phyloP scores from a whole-genome alignment of 2,797 vertebrate species.

The Chlorospingus semifuscus region DNA sequence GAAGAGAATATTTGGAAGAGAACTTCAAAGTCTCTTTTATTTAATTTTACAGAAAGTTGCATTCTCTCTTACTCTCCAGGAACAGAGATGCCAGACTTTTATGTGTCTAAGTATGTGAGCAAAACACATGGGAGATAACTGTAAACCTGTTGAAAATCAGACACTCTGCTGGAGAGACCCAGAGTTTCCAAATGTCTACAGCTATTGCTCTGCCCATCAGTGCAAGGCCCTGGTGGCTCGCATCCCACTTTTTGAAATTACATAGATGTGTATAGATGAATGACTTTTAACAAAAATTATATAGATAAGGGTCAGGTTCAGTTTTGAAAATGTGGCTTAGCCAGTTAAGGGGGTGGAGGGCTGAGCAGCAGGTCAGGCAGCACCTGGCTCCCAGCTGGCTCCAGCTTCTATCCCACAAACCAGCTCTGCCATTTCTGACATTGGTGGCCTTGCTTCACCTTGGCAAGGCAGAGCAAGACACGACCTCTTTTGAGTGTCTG shows the following conservation, averaged over 20 bases:
- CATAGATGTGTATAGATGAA: fast-evolving
- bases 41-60: background rate
- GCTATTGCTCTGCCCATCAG: background rate
- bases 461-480: background rate
- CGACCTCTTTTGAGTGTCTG: background rate
- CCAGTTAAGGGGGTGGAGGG: background rate
- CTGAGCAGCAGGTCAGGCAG: background rate
- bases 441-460: background rate
- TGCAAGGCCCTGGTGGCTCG: background rate
- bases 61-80: background rate
- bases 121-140: background rate
- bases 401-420: background rate
- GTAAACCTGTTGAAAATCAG: background rate
- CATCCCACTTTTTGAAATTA: background rate
- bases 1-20: background rate
- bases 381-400: fast-evolving
- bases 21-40: background rate
- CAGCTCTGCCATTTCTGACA: background rate
- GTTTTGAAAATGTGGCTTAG: background rate
- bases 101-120: background rate
- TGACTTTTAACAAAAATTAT: background rate
- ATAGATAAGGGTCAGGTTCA: background rate
- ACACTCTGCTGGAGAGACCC: background rate
- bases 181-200: background rate
- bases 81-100: background rate